Conservation (phyloP, 2,113 vertebrate genomes). For the Candoia aspera region DNA sequence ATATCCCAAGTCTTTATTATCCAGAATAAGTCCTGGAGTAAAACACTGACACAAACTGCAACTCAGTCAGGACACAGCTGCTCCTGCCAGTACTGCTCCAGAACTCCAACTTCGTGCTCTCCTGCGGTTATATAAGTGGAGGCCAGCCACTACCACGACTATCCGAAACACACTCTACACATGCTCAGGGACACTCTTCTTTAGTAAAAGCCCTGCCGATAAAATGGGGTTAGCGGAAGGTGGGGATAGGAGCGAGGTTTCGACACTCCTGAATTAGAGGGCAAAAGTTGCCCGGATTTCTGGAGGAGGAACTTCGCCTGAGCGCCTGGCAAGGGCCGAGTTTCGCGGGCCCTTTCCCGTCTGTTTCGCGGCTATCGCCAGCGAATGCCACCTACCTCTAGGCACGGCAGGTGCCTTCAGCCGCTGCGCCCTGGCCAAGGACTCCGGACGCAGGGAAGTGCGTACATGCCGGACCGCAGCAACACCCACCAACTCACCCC, state of each 20-base stretch:
- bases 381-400: neutral
- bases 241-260: neutral
- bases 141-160: neutral
- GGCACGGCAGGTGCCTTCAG: neutral
- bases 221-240: neutral
- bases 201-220: neutral
- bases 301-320: neutral
- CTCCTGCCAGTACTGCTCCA: neutral
- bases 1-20: neutral
- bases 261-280: neutral
- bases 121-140: too few species aligned
- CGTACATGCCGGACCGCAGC: neutral
- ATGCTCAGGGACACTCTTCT: neutral
- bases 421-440: constrained; percentile 21
- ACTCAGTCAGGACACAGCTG: neutral
- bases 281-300: neutral
- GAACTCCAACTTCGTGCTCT: neutral
- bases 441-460: constrained; percentile 12
- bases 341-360: neutral
- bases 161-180: neutral
- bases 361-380: neutral
- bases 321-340: neutral
- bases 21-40: neutral
- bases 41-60: neutral
- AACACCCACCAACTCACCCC: accelerated